Evolutionary conservation across 2,888 invertebrate genomes (phyloP), one percentile per base, ranked within the genome.

Genomic region (Malacosoma neustria): DNA sequence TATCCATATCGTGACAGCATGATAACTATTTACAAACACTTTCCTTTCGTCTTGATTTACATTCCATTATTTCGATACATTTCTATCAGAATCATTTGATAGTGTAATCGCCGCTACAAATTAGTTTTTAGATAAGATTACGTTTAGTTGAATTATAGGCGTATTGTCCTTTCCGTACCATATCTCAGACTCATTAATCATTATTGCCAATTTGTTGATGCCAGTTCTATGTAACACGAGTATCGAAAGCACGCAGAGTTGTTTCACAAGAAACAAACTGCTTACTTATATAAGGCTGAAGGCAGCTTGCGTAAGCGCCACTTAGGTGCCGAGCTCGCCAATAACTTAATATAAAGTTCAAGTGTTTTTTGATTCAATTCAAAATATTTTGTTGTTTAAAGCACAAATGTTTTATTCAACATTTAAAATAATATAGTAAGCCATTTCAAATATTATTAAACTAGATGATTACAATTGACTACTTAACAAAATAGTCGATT

Each of bases 201-300:
- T 60, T 54, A 57, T 66, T 63, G 63, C 56, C 49, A 63, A 69
- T 71, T 70, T 62, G 61, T 60, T 57, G 63, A 66, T 58, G 60
- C 45, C 46, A 52, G 51, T 46, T 57, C 51, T 57, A 58, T 67
- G 65, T 66, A 69, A 64, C 55, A 54, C 55, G 52, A 65, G 54
- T 57, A 64, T 67, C 63, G 69, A 75, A 81, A 79, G 72, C 73
- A 66, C 66, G 56, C 54, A 46, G 57, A 49, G 51, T 46, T 50
- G 69, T 80, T 81, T 75, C 81, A 70, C 73, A 81, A 81, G 72
- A 68, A 72, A 65, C 67, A 64, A 72, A 68, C 67, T 63, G 65
- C 72, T 85, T 85, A 82, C 73, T 75, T 82, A 82, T 22, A 22
- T 22, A 22, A 81, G 67, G 54, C 54, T 51, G 49, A 45, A 54